Conservation (phyloP, 2,888 invertebrate genomes). For the Polyommatus iphigenia region DNA sequence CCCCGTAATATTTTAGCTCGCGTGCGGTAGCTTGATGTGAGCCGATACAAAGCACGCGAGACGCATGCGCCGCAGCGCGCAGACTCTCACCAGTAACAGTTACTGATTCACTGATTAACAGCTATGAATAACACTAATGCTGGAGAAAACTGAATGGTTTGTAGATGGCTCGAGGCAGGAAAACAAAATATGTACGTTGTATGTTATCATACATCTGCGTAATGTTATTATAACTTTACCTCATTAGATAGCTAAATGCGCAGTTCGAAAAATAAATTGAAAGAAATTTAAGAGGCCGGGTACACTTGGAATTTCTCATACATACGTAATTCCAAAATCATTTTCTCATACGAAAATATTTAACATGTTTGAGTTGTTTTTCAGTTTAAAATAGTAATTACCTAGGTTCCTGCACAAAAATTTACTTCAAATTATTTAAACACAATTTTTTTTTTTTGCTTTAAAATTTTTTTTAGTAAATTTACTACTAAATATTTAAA, state of each 20-base stretch:
- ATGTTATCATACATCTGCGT: not conserved
- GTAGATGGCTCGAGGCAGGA: not conserved
- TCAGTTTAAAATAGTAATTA: too few species aligned
- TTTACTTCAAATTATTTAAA: too few species aligned
- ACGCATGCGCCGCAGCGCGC: slow-evolving; percentile 45
- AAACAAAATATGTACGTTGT: not conserved
- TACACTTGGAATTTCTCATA: too few species aligned
- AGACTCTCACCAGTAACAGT: slow-evolving; percentile 20
- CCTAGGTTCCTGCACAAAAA: too few species aligned
- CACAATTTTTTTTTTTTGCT: too few species aligned
- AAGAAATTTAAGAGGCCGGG: too few species aligned
- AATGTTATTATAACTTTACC: not conserved
- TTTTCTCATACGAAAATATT: too few species aligned
- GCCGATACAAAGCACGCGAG: slow-evolving; percentile 51
- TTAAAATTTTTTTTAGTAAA: too few species aligned
- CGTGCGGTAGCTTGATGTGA: slow-evolving; percentile 45
- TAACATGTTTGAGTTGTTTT: too few species aligned
- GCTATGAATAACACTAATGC: slow-evolving; percentile 13
- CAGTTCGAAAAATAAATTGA: not conserved
- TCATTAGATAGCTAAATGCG: not conserved
- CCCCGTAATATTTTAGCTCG: slow-evolving; percentile 39
- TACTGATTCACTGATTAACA: slow-evolving; percentile 29
- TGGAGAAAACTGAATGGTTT: not conserved
- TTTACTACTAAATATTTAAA: too few species aligned
- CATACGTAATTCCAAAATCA: too few species aligned